Evolutionary conservation across 2,797 vertebrate genomes (phyloP).

Genomic region (Lindbergichthys nudifrons): DNA sequence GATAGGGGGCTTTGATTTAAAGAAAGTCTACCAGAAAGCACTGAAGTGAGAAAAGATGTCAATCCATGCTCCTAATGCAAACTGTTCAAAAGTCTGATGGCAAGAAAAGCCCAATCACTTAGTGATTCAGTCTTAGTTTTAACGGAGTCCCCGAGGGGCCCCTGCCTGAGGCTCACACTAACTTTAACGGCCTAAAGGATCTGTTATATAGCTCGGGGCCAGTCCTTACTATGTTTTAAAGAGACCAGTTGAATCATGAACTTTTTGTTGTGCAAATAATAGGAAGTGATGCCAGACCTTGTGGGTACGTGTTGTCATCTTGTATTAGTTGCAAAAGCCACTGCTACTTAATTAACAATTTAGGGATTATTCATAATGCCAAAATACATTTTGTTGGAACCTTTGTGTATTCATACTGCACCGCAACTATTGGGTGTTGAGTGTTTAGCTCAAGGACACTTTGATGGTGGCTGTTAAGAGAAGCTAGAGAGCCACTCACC

Average conservation of each 20-base stretch:
- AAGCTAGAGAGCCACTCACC: constrained; percentile 33
- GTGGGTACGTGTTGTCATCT: not conserved
- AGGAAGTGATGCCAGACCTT: constrained; percentile 20
- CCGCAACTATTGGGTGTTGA: constrained; percentile 15
- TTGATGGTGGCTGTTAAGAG: constrained; percentile 39
- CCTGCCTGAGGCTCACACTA: constrained; percentile 26
- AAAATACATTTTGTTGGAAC: not conserved
- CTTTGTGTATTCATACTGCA: constrained; percentile 12
- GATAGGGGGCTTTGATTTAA: constrained; percentile 3
- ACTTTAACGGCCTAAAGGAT: constrained; percentile 46
- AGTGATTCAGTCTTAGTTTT: constrained; percentile 6
- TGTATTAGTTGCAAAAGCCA: not conserved
- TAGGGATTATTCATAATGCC: constrained; percentile 5
- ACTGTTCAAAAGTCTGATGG: constrained; percentile 28
- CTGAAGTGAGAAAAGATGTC: constrained; percentile 27
- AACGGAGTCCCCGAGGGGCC: constrained; percentile 1
- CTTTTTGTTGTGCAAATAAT: constrained; percentile 8
- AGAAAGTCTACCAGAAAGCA: not conserved
- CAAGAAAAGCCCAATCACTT: constrained; percentile 36
- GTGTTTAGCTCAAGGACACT: constrained; percentile 51
- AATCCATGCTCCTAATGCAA: constrained; percentile 19
- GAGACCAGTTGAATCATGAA: constrained; percentile 23
- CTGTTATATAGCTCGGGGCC: constrained; percentile 17
- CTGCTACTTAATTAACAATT: constrained; percentile 8
- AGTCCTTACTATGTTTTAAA: constrained; percentile 37